A percentile compares a stretch with the other conserved stretches of the same genome.
Evolutionary conservation across 2,797 vertebrate species (phyloP).

Genomic region (Lepidocolaptes lacrymiger): DNA sequence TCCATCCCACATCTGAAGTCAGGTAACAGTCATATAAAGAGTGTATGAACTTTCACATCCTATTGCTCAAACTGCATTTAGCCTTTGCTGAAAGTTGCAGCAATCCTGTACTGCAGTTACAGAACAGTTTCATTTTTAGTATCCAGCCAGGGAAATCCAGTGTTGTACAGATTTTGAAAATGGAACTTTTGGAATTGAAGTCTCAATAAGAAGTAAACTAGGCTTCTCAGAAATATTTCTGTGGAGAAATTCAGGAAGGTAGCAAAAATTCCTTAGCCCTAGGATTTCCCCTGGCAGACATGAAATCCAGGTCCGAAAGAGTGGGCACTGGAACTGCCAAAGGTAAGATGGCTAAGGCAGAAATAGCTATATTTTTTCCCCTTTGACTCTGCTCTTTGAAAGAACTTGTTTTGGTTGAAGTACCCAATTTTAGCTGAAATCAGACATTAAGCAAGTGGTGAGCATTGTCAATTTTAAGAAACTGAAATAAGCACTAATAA

Average conservation of each 20-base stretch:
- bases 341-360: neutral
- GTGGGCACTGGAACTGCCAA: neutral
- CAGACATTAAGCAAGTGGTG: neutral
- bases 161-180: neutral
- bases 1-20: neutral
- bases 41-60: neutral
- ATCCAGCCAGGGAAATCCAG: neutral
- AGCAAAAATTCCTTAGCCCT: neutral
- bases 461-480: rapidly evolving
- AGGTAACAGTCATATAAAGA: neutral
- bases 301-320: neutral
- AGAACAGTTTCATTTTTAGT: neutral
- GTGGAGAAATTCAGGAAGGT: neutral
- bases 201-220: neutral
- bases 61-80: neutral
- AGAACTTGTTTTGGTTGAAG: neutral
- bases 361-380: rapidly evolving
- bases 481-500: neutral
- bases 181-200: neutral
- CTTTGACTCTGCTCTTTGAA: neutral
- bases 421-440: neutral
- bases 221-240: neutral
- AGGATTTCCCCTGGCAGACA: neutral
- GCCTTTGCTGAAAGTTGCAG: neutral
- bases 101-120: neutral